Evolutionary conservation across 1,140 invertebrate genomes (phyloP).

Genomic region (Bombus terrestris): DNA sequence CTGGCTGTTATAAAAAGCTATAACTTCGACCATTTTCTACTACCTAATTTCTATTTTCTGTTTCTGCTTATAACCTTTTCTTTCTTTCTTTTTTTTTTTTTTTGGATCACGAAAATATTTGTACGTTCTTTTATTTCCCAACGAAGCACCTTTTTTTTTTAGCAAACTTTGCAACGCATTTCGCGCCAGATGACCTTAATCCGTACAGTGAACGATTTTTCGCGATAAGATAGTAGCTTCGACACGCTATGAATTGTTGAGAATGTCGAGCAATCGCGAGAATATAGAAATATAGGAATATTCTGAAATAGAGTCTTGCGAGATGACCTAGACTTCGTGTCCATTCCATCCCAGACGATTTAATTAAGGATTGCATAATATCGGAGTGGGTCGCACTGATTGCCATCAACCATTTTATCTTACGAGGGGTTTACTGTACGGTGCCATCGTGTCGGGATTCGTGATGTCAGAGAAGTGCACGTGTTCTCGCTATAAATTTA

Average conservation of each 20-base stretch:
- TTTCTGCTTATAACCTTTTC: no score
- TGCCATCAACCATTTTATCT: slow-evolving; percentile 48
- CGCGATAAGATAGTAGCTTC: no score
- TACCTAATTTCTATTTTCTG: not conserved
- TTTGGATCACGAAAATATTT: no score
- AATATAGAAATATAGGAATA: not conserved
- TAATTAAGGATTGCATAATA: slow-evolving; percentile 74
- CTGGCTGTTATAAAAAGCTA: not conserved
- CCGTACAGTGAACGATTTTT: no score
- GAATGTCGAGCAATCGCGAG: not conserved
- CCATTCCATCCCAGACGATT: slow-evolving; percentile 60
- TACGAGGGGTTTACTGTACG: slow-evolving; percentile 52
- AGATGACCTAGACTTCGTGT: not conserved
- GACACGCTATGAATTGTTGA: not conserved
- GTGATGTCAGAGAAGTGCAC: not conserved
- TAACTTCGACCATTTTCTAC: not conserved
- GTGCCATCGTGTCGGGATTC: slow-evolving; percentile 49
- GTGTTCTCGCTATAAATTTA: not conserved
- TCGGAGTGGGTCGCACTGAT: slow-evolving; percentile 60
- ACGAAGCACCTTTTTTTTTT: no score
- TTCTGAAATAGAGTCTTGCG: not conserved
- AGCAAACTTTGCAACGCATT: no score
- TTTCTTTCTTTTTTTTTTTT: no score
- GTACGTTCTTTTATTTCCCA: no score
- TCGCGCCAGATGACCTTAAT: no score